Conservation (phyloP, 2,888 invertebrate genomes). For the Eubasilissa splendida region DNA sequence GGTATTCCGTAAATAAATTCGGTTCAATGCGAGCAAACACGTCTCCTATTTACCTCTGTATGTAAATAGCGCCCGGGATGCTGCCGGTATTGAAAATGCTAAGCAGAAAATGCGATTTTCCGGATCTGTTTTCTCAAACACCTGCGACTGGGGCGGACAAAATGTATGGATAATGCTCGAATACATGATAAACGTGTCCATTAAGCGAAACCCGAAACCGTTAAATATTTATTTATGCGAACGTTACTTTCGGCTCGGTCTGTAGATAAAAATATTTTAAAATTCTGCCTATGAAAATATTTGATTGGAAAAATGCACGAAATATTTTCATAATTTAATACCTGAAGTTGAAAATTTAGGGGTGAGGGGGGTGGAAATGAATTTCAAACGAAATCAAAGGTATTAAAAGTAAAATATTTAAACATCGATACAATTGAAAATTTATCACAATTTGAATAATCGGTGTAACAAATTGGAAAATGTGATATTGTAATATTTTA, state of each 20-base stretch:
- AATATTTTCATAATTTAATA: no score
- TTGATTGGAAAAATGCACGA: no score
- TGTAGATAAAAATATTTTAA: not conserved
- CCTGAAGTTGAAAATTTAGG: no score
- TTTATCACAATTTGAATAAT: no score
- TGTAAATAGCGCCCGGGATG: conserved; percentile 6
- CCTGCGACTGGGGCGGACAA: conserved; percentile 8
- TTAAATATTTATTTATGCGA: conserved; percentile 11
- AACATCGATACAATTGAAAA: no score
- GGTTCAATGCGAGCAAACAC: not conserved
- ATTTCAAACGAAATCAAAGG: no score
- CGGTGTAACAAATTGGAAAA: no score
- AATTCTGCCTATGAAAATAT: no score
- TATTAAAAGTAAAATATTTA: no score
- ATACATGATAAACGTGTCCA: conserved; percentile 31
- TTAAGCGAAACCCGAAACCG: conserved; percentile 19
- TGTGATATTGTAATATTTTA: no score
- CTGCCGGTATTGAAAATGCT: conserved; percentile 8
- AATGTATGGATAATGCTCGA: conserved; percentile 7
- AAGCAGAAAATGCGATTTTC: conserved; percentile 24
- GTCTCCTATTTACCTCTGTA: not conserved
- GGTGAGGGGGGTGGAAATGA: no score
- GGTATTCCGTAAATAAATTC: conserved; percentile 5
- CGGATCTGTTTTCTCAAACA: not conserved
- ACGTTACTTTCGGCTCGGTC: conserved; percentile 4